A percentile compares a stretch with the other conserved stretches of the same genome.
phyloP scores from a whole-genome alignment of 2,113 vertebrate genomes.

The Scomber colias region DNA sequence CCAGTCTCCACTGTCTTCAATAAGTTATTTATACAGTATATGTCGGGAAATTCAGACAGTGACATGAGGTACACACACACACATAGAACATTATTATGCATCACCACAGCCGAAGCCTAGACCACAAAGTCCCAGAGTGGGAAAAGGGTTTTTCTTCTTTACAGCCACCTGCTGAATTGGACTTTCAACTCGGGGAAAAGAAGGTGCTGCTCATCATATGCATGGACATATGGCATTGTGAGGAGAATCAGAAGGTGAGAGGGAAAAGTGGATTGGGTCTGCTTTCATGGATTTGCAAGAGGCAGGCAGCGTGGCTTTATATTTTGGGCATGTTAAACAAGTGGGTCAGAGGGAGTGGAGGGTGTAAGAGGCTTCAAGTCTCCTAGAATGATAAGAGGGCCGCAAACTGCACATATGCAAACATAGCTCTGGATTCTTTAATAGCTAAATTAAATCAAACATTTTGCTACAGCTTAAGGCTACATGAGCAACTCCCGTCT shows the following conservation, averaged over 20 bases:
- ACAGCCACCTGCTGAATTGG: slow-evolving; percentile 17
- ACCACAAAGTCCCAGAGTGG: neutral
- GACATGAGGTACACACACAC: neutral
- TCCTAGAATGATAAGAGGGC: slow-evolving; percentile 24
- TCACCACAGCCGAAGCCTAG: slow-evolving; percentile 19
- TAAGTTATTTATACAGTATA: slow-evolving; percentile 48
- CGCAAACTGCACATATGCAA: slow-evolving; percentile 11
- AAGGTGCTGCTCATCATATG: slow-evolving; percentile 43
- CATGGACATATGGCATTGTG: slow-evolving; percentile 10
- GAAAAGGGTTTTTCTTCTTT: neutral
- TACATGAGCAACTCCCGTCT: neutral
- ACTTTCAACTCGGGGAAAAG: slow-evolving; percentile 39
- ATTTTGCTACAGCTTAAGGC: slow-evolving; percentile 17
- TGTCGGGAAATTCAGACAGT: slow-evolving; percentile 25
- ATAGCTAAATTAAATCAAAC: slow-evolving; percentile 36
- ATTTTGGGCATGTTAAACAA: slow-evolving; percentile 58
- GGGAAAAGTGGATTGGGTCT: slow-evolving; percentile 23
- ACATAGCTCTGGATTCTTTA: slow-evolving; percentile 18
- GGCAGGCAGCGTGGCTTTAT: slow-evolving; percentile 31
- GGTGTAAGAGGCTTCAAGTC: slow-evolving; percentile 14
- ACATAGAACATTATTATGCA: slow-evolving; percentile 30
- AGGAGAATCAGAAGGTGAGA: slow-evolving; percentile 37
- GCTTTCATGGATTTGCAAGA: slow-evolving; percentile 53
- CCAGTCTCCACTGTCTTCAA: slow-evolving; percentile 19
- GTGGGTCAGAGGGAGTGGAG: slow-evolving; percentile 50